Conservation (phyloP, 2,888 invertebrate genomes). For the Dascillus cervinus region DNA sequence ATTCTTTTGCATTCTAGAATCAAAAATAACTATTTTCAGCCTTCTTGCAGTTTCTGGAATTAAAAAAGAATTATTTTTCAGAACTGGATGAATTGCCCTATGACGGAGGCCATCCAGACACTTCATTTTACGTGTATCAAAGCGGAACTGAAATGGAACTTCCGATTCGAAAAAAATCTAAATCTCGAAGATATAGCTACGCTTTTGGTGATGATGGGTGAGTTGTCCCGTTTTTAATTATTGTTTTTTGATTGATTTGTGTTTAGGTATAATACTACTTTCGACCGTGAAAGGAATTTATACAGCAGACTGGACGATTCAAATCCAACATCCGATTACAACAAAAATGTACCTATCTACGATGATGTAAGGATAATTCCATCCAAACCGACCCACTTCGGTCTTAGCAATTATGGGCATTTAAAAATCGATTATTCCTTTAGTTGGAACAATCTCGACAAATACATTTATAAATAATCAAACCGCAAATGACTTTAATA, state of each 20-base stretch:
- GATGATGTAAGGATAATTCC: constrained; percentile 42
- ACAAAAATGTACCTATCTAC: constrained; percentile 33
- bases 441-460: constrained; percentile 74
- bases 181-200: constrained; percentile 24
- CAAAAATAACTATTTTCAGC: no score
- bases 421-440: constrained; percentile 75
- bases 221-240: no score
- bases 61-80: no score
- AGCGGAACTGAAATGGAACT: no score
- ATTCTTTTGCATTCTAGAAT: no score
- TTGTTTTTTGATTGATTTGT: no score
- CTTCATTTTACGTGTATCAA: no score
- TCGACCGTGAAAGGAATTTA: no score
- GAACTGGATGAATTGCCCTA: no score
- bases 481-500: no score
- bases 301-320: constrained; percentile 29
- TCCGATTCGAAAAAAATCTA: constrained; percentile 9
- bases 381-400: constrained; percentile 54
- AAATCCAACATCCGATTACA: constrained; percentile 18
- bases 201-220: constrained; percentile 24
- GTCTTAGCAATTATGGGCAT: constrained; percentile 69
- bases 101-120: no score
- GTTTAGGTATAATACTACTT: constrained; percentile 25
- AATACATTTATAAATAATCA: constrained; percentile 52
- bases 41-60: no score